phyloP scores from a whole-genome alignment of 2,113 vertebrate genomes.

The Nesospiza acunhae region DNA sequence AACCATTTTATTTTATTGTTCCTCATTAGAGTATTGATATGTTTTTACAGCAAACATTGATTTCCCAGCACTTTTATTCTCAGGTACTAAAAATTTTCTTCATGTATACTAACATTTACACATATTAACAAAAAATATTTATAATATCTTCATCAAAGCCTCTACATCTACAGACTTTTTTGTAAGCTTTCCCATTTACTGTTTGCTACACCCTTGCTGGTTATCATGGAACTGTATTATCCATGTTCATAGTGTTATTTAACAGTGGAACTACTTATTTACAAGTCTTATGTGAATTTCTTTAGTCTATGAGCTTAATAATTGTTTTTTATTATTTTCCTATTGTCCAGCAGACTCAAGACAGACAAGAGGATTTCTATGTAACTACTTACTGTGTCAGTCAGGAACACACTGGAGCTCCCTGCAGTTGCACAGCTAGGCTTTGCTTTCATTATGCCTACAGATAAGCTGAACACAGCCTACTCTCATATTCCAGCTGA shows the following conservation, averaged over 20 bases:
- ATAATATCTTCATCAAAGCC: not conserved
- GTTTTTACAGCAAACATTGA: not conserved
- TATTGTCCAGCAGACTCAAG: not conserved
- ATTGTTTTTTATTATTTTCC: not conserved
- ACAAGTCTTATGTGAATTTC: not conserved
- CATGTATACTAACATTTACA: not conserved
- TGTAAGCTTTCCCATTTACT: not conserved
- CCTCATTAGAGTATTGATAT: not conserved
- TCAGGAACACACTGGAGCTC: not conserved
- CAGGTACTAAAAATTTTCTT: not conserved
- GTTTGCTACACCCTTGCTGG: not conserved
- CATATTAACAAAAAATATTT: not conserved
- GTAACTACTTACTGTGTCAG: not conserved
- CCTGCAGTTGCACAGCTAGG: not conserved
- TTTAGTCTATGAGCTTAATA: not conserved
- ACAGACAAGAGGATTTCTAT: fast-evolving
- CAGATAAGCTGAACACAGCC: not conserved
- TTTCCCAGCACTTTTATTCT: not conserved
- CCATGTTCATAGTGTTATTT: not conserved
- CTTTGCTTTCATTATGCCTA: not conserved
- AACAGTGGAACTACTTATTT: not conserved
- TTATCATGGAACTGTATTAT: not conserved
- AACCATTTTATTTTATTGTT: not conserved
- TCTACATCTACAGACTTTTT: not conserved
- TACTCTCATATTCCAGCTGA: not conserved